phyloP scores from a whole-genome alignment of 2,797 vertebrate genomes.

The Sternotherus odoratus region DNA sequence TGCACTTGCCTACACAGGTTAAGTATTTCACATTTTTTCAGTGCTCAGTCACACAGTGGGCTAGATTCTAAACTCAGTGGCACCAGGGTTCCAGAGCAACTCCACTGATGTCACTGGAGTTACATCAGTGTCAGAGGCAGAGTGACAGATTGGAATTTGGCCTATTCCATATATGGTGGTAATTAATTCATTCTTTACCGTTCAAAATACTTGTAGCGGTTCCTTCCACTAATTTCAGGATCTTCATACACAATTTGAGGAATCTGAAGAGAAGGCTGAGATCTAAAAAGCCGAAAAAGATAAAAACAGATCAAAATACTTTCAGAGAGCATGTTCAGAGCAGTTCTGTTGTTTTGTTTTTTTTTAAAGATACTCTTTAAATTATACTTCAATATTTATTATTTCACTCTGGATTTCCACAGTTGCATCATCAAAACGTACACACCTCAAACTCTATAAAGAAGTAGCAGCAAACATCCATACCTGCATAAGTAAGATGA shows the following conservation, averaged over 20 bases:
- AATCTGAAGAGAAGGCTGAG: constrained; percentile 70
- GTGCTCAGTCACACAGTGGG: no score
- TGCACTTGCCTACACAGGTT: neutral
- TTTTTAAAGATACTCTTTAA: neutral
- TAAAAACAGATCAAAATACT: neutral
- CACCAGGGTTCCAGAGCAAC: neutral
- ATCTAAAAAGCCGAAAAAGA: constrained; percentile 77
- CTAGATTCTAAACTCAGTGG: neutral
- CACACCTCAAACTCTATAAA: neutral
- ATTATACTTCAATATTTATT: neutral
- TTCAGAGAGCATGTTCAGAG: neutral
- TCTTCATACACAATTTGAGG: constrained; percentile 72
- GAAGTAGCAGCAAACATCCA: neutral
- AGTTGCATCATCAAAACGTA: neutral
- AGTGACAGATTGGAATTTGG: neutral
- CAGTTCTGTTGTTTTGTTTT: neutral
- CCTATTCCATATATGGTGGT: neutral
- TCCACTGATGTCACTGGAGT: neutral
- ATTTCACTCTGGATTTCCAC: neutral
- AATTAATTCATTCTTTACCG: constrained; percentile 78
- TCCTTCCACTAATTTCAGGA: constrained; percentile 83
- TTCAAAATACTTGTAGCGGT: constrained; percentile 93
- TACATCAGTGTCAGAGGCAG: neutral
- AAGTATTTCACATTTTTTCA: neutral
- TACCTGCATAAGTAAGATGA: neutral